Percentiles rank a stretch among this genome's conserved stretches.
Conservation (phyloP, 1,140 invertebrate species). For the Bombus cullumanus region DNA sequence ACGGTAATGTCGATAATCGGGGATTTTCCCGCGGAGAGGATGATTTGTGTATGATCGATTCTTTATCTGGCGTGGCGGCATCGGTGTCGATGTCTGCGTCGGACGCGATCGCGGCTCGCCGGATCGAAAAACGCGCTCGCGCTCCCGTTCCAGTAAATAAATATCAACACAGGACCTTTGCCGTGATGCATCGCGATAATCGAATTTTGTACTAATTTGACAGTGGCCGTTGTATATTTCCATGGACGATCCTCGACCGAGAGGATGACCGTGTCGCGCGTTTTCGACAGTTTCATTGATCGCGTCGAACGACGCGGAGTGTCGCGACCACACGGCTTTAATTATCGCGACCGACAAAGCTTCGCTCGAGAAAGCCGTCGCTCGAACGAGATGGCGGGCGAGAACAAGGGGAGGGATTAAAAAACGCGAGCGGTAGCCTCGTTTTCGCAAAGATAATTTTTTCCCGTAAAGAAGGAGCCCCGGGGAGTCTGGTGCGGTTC, state of each 20-base stretch:
- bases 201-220: conserved; percentile 35
- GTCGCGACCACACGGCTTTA: background rate
- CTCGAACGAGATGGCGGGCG: too few species aligned
- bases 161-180: conserved; percentile 15
- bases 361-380: background rate
- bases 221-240: background rate
- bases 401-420: conserved; percentile 18
- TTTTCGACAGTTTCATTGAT: too few species aligned
- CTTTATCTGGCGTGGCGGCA: conserved; percentile 29
- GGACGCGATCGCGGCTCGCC: background rate
- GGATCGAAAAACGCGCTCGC: background rate
- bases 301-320: background rate
- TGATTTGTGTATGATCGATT: conserved; percentile 52
- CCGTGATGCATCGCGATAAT: conserved; percentile 23
- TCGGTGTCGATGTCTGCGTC: background rate
- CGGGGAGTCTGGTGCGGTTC: background rate
- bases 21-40: conserved; percentile 17
- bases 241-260: background rate
- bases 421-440: conserved; percentile 2
- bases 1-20: conserved; percentile 51
- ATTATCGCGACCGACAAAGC: conserved; percentile 22
- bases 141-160: conserved; percentile 11
- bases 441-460: conserved; percentile 42
- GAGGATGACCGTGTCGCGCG: background rate
- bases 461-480: background rate